These are phyloP conservation scores for Pyrocoelia pectoralis DNA, from an alignment of 2,888 invertebrate species.

Conservation along the genomic window DNA sequence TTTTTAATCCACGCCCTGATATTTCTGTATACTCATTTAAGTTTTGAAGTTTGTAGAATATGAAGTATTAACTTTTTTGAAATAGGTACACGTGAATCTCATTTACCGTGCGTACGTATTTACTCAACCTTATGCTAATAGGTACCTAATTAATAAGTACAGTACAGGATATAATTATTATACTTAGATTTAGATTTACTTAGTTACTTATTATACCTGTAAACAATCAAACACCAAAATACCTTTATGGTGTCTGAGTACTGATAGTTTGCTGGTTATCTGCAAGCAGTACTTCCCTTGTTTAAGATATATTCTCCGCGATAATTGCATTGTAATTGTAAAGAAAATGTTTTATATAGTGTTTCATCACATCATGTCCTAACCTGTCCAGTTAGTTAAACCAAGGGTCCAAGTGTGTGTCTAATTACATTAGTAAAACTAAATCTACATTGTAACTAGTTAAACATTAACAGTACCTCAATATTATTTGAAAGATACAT, in stretches of 20 bases:
- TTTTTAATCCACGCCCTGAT: no score
- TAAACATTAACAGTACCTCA: neutral
- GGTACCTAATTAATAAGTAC: slow-evolving; percentile 6
- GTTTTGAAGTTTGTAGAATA: no score
- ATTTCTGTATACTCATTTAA: no score
- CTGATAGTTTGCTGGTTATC: slow-evolving; percentile 26
- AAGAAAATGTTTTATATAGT: slow-evolving; percentile 19
- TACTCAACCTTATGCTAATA: neutral
- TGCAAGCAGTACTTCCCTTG: slow-evolving; percentile 3
- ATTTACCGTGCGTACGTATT: slow-evolving; percentile 4
- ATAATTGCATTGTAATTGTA: slow-evolving; percentile 7
- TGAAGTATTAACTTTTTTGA: no score
- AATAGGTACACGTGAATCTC: no score
- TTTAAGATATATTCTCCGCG: neutral
- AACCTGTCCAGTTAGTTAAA: slow-evolving; percentile 41
- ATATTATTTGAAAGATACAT: neutral
- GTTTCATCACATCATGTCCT: slow-evolving; percentile 1
- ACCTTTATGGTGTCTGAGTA: slow-evolving; percentile 18
- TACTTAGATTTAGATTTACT: slow-evolving; percentile 22
- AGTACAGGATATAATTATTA: slow-evolving; percentile 2
- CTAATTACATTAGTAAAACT: slow-evolving; percentile 21
- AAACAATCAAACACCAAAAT: slow-evolving; percentile 30
- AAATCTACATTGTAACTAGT: slow-evolving; percentile 4
- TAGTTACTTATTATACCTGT: slow-evolving; percentile 22
- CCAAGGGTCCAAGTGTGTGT: slow-evolving; percentile 41